phyloP scores from a whole-genome alignment of 2,113 vertebrate species.

The Pygoscelis adeliae region DNA sequence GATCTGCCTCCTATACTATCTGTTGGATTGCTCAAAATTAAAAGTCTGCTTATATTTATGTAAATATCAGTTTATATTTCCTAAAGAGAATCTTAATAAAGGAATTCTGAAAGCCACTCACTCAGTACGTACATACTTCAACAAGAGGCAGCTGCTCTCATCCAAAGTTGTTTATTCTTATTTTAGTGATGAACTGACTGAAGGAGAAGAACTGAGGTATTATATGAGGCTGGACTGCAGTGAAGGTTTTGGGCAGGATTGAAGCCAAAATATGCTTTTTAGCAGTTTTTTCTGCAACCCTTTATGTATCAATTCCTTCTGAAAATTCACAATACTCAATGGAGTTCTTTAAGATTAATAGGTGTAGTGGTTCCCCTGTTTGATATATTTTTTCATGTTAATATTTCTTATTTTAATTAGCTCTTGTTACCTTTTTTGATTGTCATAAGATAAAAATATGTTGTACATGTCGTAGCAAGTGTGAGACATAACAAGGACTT shows the following conservation, averaged over 20 bases:
- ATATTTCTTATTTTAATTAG: constrained; percentile 24
- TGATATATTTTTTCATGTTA: not conserved
- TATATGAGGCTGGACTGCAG: not conserved
- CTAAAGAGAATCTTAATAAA: not conserved
- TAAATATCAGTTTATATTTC: not conserved
- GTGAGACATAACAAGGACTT: not conserved
- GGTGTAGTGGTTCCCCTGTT: not conserved
- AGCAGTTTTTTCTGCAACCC: not conserved
- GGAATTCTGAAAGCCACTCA: not conserved
- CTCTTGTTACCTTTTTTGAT: not conserved
- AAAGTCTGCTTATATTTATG: not conserved
- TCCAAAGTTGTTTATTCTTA: not conserved
- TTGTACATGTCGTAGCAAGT: not conserved
- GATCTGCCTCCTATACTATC: not conserved
- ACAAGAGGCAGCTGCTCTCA: not conserved
- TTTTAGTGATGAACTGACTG: not conserved
- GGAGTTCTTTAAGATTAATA: not conserved
- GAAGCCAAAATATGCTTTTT: not conserved
- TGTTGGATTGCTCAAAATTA: not conserved
- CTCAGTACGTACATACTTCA: not conserved
- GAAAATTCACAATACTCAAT: not conserved
- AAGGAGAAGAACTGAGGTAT: not conserved
- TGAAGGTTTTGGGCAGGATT: not conserved
- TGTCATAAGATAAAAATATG: not conserved
- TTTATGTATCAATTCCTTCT: not conserved